Evolutionary conservation across 2,888 invertebrate genomes (phyloP).

Genomic region (Tromatobia lineatoria): DNA sequence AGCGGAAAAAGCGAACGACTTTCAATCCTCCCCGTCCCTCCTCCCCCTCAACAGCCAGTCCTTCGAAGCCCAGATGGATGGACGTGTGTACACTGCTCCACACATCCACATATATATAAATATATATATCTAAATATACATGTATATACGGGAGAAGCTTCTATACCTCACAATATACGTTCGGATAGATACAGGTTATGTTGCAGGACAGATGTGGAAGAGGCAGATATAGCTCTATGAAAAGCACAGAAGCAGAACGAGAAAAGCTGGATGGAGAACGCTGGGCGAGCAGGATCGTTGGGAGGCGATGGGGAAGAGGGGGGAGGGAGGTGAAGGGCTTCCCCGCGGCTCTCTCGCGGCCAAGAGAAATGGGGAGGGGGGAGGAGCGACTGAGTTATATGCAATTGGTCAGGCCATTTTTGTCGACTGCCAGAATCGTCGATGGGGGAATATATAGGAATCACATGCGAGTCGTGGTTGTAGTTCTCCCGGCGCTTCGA

Average conservation of each 20-base stretch:
- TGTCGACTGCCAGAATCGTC: conserved; percentile 69
- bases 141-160: background rate
- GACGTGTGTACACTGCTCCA: conserved; percentile 56
- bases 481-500: conserved; percentile 19
- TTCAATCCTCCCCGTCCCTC: conserved; percentile 57
- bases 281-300: conserved; percentile 17
- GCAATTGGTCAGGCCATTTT: conserved; percentile 83
- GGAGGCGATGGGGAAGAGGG: conserved; percentile 69
- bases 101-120: conserved; percentile 14
- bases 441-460: conserved; percentile 43
- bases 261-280: conserved; percentile 51
- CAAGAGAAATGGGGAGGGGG: conserved; percentile 46
- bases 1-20: conserved; percentile 72
- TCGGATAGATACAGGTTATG: conserved; percentile 62
- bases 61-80: conserved; percentile 73
- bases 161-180: conserved; percentile 60
- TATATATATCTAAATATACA: conserved; percentile 22
- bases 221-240: conserved; percentile 45
- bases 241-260: conserved; percentile 54
- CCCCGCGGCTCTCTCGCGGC: conserved; percentile 53
- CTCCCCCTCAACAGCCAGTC: conserved; percentile 37
- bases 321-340: conserved; percentile 66
- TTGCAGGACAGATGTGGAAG: conserved; percentile 35
- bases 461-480: background rate
- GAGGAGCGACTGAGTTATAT: conserved; percentile 81